These are phyloP conservation scores for Anoplolepis gracilipes DNA, from an alignment of 1,140 invertebrate species.

Conservation along the genomic window DNA sequence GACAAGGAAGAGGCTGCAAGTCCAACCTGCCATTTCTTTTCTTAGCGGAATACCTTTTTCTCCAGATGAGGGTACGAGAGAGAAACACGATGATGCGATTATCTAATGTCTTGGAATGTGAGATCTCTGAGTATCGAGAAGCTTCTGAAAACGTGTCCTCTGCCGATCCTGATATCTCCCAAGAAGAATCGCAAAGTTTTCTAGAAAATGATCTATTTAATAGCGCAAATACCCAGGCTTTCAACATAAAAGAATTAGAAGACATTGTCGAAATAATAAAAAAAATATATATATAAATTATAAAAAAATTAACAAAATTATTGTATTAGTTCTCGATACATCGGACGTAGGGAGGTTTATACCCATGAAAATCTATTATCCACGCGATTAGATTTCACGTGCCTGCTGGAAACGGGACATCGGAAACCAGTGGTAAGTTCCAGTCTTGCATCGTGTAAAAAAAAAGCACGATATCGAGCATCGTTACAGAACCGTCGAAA, in stretches of 20 bases:
- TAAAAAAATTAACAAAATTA: neutral
- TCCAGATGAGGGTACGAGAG: neutral
- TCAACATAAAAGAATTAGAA: neutral
- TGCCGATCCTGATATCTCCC: neutral
- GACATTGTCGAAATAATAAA: neutral
- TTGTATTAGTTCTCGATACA: neutral
- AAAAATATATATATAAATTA: neutral
- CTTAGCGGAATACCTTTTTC: conserved; percentile 57
- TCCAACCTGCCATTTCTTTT: conserved; percentile 25
- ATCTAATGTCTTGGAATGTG: conserved; percentile 63
- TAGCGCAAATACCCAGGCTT: conserved; percentile 15
- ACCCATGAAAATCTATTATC: conserved; percentile 19
- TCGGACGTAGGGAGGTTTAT: too few relatives aligned
- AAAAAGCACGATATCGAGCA: conserved; percentile 60
- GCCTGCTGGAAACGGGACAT: conserved; percentile 25
- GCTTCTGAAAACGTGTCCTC: conserved; percentile 47
- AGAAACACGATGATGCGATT: conserved; percentile 45
- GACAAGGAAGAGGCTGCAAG: conserved; percentile 61
- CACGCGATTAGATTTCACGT: conserved; percentile 16
- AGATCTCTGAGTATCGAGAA: neutral
- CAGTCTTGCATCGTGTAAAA: neutral
- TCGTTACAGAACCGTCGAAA: conserved; percentile 56
- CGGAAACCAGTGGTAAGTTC: conserved; percentile 25
- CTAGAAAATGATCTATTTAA: conserved; percentile 60
- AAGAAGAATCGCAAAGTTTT: conserved; percentile 39